These are phyloP conservation scores for Tetranychus truncatus DNA, from an alignment of 2,888 invertebrate genomes.

Conservation along the genomic window DNA sequence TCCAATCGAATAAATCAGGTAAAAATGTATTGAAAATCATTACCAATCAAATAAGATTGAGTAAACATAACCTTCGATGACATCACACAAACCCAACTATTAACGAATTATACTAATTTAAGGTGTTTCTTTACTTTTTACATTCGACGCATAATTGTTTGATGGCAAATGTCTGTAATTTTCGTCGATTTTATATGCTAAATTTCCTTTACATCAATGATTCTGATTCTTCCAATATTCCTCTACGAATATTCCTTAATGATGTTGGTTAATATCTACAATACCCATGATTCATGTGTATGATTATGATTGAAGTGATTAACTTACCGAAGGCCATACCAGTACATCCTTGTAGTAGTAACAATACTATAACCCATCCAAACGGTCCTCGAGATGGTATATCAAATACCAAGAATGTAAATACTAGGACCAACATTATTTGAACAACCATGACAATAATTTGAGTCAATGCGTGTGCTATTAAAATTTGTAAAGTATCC, in stretches of 20 bases:
- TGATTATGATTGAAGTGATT: background rate
- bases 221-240: no score
- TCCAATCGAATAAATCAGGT: background rate
- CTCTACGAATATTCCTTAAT: no score
- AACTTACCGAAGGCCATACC: constrained; percentile 75
- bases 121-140: no score
- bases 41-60: background rate
- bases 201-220: no score
- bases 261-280: no score
- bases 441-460: constrained; percentile 89
- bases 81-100: background rate
- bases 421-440: constrained; percentile 58
- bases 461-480: constrained; percentile 82
- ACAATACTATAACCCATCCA: constrained; percentile 60
- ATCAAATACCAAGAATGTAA: constrained; percentile 74
- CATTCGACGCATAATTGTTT: no score
- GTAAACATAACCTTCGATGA: background rate
- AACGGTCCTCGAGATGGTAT: constrained; percentile 77
- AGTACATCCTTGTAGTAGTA: constrained; percentile 72
- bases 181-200: no score
- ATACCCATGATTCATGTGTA: background rate
- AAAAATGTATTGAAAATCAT: background rate
- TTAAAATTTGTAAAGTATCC: constrained; percentile 69
- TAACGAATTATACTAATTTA: no score
- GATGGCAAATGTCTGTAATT: no score